Conservation (phyloP, 2,113 vertebrate species). For the Callorhinus ursinus region DNA sequence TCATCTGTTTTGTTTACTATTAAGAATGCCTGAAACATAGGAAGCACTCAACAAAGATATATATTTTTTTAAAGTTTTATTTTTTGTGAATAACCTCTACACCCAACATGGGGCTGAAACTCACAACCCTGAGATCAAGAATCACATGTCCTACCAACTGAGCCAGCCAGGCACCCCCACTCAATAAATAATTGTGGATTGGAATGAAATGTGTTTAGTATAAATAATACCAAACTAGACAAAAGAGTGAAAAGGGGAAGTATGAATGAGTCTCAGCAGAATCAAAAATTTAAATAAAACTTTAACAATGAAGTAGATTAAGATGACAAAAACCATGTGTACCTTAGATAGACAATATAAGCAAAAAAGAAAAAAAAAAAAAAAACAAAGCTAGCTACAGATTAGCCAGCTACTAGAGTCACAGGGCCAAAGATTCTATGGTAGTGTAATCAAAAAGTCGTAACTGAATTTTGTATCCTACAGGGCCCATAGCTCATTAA, state of each 20-base stretch:
- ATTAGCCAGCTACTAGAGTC: not conserved
- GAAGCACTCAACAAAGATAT: not conserved
- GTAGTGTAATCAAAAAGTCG: constrained; percentile 21
- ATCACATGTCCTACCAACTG: not conserved
- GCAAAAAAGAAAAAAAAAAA: not conserved
- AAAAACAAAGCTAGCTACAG: not conserved
- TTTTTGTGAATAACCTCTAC: not conserved
- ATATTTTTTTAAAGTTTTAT: not conserved
- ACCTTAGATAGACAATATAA: not conserved
- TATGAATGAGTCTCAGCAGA: not conserved
- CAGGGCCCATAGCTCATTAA: not conserved
- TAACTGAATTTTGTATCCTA: constrained; percentile 18
- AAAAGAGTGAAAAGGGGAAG: not conserved
- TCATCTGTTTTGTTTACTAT: not conserved
- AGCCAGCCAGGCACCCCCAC: not conserved
- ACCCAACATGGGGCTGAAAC: not conserved
- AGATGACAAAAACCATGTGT: not conserved
- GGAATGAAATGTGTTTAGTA: not conserved
- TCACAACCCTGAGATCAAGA: not conserved
- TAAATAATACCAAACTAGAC: not conserved
- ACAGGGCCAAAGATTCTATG: not conserved
- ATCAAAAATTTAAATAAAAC: constrained; percentile 56
- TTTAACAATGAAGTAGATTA: constrained; percentile 29
- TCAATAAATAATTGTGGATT: not conserved
- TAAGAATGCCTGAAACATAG: not conserved